Conservation (phyloP, 2,113 vertebrate species). For the Anser brachyrhynchus region DNA sequence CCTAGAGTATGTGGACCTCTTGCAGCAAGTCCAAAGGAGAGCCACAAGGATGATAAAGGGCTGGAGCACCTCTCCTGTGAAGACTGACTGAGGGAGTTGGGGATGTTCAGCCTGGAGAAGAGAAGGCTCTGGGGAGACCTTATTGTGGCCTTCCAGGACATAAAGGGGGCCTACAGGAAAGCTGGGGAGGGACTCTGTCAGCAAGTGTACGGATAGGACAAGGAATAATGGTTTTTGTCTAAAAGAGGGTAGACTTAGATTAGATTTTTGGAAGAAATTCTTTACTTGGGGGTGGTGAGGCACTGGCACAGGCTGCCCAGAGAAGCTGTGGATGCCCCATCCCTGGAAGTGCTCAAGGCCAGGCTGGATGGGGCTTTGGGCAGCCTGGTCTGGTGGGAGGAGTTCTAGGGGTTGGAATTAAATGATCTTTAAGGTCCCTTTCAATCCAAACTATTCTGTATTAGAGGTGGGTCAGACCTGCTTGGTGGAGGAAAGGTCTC, state of each 20-base stretch:
- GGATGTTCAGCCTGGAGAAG: not conserved
- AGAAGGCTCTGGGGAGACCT: not conserved
- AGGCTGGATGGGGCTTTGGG: not conserved
- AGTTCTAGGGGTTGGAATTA: not conserved
- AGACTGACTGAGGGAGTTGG: not conserved
- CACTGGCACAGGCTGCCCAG: not conserved
- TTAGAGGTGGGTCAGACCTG: accelerated
- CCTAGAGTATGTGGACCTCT: not conserved
- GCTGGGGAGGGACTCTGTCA: not conserved
- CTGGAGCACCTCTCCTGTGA: not conserved
- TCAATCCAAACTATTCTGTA: not conserved
- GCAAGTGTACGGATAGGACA: too few species aligned
- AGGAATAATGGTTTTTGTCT: not conserved
- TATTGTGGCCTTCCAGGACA: not conserved
- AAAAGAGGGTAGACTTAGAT: not conserved
- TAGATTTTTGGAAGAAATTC: not conserved
- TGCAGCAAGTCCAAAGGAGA: not conserved
- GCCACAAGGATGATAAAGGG: not conserved
- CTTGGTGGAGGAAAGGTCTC: not conserved
- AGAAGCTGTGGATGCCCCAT: not conserved
- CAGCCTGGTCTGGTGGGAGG: not conserved
- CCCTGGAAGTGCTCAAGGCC: not conserved
- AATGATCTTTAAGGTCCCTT: not conserved
- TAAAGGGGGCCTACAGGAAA: not conserved
- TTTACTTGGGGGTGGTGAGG: not conserved